Percentiles rank a stretch among this genome's conserved stretches.
Conservation (phyloP, 2,888 invertebrate species). For the Pterostichus madidus region DNA sequence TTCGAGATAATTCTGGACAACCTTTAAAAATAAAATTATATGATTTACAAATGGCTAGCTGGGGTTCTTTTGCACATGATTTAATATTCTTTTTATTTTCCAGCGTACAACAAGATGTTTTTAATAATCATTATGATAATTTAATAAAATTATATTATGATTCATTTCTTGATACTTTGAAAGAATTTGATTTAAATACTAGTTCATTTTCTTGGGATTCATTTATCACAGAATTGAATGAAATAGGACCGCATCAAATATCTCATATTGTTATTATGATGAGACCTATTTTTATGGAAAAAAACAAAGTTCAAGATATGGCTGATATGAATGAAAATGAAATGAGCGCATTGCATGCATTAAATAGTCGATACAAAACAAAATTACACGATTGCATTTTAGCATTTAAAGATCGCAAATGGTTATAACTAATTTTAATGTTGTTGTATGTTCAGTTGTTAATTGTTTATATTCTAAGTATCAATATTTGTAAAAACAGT, state of each 20-base stretch:
- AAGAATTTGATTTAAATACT: slow-evolving; percentile 74
- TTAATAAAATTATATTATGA: slow-evolving; percentile 79
- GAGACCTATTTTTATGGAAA: slow-evolving; percentile 78
- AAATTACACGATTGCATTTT: slow-evolving; percentile 44
- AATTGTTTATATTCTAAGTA: too few species aligned
- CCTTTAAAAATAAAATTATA: slow-evolving; percentile 75
- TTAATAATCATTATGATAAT: slow-evolving; percentile 74
- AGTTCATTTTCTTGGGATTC: slow-evolving; percentile 75
- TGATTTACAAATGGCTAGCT: slow-evolving; percentile 79
- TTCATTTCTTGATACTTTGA: slow-evolving; percentile 76
- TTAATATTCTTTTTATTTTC: slow-evolving; percentile 77
- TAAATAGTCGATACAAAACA: slow-evolving; percentile 52
- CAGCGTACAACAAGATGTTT: slow-evolving; percentile 74
- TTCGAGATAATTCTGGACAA: slow-evolving; percentile 71
- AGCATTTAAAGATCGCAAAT: slow-evolving; percentile 34
- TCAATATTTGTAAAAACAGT: too few species aligned
- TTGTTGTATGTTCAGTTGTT: too few species aligned
- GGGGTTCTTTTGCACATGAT: slow-evolving; percentile 77
- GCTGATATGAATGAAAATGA: slow-evolving; percentile 72
- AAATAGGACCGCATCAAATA: slow-evolving; percentile 76
- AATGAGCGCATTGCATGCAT: slow-evolving; percentile 41
- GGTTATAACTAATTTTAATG: slow-evolving; percentile 13
- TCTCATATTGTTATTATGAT: slow-evolving; percentile 78
- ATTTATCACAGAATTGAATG: slow-evolving; percentile 77
- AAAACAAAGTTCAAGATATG: slow-evolving; percentile 75